phyloP scores from a whole-genome alignment of 2,888 invertebrate species.

The Meteorus colon region DNA sequence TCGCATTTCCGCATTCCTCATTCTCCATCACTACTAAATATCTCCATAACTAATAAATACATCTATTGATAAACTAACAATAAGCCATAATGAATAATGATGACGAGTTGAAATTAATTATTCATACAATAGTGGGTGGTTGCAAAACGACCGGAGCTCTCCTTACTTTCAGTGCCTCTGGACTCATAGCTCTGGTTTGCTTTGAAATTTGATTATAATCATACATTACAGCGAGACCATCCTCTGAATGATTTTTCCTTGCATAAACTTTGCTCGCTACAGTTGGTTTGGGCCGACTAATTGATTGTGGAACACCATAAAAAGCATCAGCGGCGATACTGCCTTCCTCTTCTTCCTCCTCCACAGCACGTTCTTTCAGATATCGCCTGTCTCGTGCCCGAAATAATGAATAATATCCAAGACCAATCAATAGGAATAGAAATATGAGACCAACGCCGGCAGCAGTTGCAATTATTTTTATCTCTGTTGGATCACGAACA shows the following conservation, averaged over 20 bases:
- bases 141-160: conserved; percentile 92
- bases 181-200: conserved; percentile 74
- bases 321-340: conserved; percentile 71
- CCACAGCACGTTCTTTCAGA: conserved; percentile 57
- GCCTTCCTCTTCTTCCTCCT: conserved; percentile 65
- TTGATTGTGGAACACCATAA: conserved; percentile 56
- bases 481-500: conserved; percentile 69
- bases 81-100: neutral
- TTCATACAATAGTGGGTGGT: conserved; percentile 88
- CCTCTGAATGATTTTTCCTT: conserved; percentile 56
- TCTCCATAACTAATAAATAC: neutral
- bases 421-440: conserved; percentile 62
- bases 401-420: conserved; percentile 62
- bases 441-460: conserved; percentile 65
- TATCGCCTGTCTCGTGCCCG: conserved; percentile 63
- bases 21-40: neutral
- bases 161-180: conserved; percentile 91
- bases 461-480: conserved; percentile 67
- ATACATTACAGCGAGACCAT: conserved; percentile 67
- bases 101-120: neutral
- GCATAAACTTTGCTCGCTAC: conserved; percentile 41
- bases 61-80: neutral
- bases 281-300: conserved; percentile 48
- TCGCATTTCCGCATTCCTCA: neutral
- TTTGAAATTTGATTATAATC: conserved; percentile 69